A percentile compares a stretch with the other conserved stretches of the same genome.
Conservation (phyloP, 2,888 invertebrate species). For the Tanytarsus gracilentus region DNA sequence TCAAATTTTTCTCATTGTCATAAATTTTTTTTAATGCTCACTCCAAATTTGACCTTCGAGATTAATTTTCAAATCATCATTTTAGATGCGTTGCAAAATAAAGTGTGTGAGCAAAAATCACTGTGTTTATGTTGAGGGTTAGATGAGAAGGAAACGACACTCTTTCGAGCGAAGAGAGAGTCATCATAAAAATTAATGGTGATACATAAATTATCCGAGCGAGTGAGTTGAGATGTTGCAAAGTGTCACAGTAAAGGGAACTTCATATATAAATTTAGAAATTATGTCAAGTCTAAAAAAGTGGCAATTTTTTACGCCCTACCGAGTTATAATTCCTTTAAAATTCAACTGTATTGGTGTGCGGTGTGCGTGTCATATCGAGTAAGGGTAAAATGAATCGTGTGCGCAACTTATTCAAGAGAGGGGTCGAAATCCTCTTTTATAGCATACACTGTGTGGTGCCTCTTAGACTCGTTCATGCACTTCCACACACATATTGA, state of each 20-base stretch:
- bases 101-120: no score
- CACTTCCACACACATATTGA: background rate
- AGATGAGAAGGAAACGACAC: background rate
- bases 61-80: no score
- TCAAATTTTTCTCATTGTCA: no score
- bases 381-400: constrained; percentile 4
- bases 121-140: background rate
- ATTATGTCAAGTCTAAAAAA: no score
- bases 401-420: constrained; percentile 13
- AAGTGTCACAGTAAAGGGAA: background rate
- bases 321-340: background rate
- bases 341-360: background rate
- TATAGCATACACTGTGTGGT: background rate
- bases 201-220: background rate
- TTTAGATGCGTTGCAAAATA: no score
- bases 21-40: no score
- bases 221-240: background rate
- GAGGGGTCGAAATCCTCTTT: background rate
- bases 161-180: background rate
- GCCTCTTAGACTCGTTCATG: background rate
- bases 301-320: background rate
- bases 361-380: constrained; percentile 8
- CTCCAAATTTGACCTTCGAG: no score
- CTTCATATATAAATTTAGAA: no score
- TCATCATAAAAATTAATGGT: constrained; percentile 8